These are phyloP conservation scores for Pheosia tremula DNA, from an alignment of 2,888 invertebrate genomes.

Conservation along the genomic window DNA sequence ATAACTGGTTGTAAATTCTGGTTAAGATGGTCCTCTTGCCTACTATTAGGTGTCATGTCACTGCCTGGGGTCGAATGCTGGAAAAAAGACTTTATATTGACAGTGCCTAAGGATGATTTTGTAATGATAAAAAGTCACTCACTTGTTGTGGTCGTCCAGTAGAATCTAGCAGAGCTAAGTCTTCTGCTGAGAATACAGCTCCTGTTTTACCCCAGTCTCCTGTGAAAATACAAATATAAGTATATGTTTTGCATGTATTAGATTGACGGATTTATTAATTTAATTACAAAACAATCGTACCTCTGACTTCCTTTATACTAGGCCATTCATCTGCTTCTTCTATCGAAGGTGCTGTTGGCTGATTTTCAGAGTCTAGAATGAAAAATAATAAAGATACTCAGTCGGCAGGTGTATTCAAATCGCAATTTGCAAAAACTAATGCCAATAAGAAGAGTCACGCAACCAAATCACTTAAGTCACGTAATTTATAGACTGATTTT, in stretches of 20 bases:
- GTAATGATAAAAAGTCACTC: conserved; percentile 9
- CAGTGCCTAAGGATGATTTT: not conserved
- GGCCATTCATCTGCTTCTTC: conserved; percentile 78
- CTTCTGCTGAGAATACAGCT: conserved; percentile 80
- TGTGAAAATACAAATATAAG: conserved; percentile 29
- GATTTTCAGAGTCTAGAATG: conserved; percentile 66
- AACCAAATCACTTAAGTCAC: too few species aligned
- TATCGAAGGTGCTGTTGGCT: conserved; percentile 52
- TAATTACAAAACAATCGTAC: conserved; percentile 40
- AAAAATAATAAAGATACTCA: conserved; percentile 9
- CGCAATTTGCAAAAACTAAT: too few species aligned
- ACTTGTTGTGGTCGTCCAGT: conserved; percentile 71
- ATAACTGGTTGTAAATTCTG: conserved; percentile 67
- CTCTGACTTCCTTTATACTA: conserved; percentile 76
- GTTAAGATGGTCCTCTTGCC: conserved; percentile 73
- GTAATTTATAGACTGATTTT: too few species aligned
- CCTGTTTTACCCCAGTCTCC: conserved; percentile 78
- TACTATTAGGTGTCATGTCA: conserved; percentile 58
- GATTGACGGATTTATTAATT: too few species aligned
- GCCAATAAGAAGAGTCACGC: too few species aligned
- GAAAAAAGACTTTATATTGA: conserved; percentile 9
- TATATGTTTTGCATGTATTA: too few species aligned
- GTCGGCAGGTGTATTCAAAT: too few species aligned
- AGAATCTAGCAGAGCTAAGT: conserved; percentile 74
- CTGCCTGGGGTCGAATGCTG: conserved; percentile 66